These are phyloP conservation scores for Aurelia aurita DNA, from an alignment of 30 jellyfish, hydroid and myxozoan genomes.

Conservation along the genomic window DNA sequence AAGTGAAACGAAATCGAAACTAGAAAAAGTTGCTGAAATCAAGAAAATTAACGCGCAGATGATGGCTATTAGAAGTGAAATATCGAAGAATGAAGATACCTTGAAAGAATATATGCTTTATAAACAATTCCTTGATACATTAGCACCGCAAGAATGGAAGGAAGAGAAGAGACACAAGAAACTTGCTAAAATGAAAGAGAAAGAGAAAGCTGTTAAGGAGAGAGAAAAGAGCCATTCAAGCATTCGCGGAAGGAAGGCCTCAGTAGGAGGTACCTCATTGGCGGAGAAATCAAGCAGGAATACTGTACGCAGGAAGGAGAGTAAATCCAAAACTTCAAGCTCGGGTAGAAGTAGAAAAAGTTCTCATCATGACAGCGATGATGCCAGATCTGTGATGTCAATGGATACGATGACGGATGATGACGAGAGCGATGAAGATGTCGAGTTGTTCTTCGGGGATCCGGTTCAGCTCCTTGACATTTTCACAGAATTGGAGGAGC, in stretches of 20 bases:
- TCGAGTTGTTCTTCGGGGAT: constrained; percentile 71
- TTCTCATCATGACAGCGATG: constrained; percentile 63
- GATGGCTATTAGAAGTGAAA: constrained; percentile 95
- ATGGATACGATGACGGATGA: constrained; percentile 61
- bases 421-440: constrained; percentile 84
- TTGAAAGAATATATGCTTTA: constrained; percentile 87
- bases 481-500: constrained; percentile 94
- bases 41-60: constrained; percentile 92
- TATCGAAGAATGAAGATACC: constrained; percentile 89
- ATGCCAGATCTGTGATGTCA: constrained; percentile 63
- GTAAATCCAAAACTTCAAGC: constrained; percentile 51
- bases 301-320: constrained; percentile 56
- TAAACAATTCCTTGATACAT: constrained; percentile 80
- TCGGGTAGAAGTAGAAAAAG: constrained; percentile 61
- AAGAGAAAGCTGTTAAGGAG: constrained; percentile 28
- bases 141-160: constrained; percentile 91
- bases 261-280: constrained; percentile 34
- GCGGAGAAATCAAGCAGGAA: constrained; percentile 54
- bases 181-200: constrained; percentile 29
- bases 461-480: constrained; percentile 88
- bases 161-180: constrained; percentile 43
- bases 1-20: constrained; percentile 93
- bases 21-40: constrained; percentile 95
- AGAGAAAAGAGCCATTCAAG: constrained; percentile 56
- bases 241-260: constrained; percentile 30